These are phyloP conservation scores for Sceliomorpha sp. DNA, from an alignment of 2,888 invertebrate genomes.

Conservation along the genomic window DNA sequence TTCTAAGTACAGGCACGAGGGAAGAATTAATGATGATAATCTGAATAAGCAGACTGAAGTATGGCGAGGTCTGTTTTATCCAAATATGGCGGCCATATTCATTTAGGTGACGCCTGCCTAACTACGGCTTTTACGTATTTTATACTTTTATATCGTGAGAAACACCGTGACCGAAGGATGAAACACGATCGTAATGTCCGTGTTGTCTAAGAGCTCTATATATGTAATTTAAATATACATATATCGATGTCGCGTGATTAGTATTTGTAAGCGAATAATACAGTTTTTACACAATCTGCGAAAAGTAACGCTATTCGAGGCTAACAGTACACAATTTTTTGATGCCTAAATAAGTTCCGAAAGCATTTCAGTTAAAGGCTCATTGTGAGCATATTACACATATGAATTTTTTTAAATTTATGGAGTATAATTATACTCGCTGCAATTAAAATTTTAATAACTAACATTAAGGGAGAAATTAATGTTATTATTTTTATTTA, in stretches of 20 bases:
- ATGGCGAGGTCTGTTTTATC: conserved; percentile 10
- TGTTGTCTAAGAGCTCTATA: conserved; percentile 47
- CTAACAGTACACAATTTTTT: no score
- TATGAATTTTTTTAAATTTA: no score
- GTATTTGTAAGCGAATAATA: conserved; percentile 58
- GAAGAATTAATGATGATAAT: conserved; percentile 30
- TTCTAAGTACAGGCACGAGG: conserved; percentile 19
- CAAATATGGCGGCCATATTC: conserved; percentile 17
- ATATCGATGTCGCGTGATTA: conserved; percentile 72
- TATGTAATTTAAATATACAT: conserved; percentile 60
- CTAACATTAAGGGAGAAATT: no score
- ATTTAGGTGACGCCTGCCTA: conserved; percentile 51
- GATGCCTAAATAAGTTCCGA: no score
- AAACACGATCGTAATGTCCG: conserved; percentile 66
- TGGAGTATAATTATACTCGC: no score
- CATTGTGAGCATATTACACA: no score
- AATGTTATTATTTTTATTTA: no score
- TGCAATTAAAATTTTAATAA: no score
- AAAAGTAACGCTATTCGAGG: conserved; percentile 35
- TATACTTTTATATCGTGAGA: conserved; percentile 78
- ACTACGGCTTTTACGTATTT: conserved; percentile 69
- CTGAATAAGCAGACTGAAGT: conserved; percentile 21
- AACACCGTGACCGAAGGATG: conserved; percentile 59
- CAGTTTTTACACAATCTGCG: conserved; percentile 54
- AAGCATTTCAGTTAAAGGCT: no score